Evolutionary conservation across 2,888 invertebrate species (phyloP).

Genomic region (Athalia cordata): DNA sequence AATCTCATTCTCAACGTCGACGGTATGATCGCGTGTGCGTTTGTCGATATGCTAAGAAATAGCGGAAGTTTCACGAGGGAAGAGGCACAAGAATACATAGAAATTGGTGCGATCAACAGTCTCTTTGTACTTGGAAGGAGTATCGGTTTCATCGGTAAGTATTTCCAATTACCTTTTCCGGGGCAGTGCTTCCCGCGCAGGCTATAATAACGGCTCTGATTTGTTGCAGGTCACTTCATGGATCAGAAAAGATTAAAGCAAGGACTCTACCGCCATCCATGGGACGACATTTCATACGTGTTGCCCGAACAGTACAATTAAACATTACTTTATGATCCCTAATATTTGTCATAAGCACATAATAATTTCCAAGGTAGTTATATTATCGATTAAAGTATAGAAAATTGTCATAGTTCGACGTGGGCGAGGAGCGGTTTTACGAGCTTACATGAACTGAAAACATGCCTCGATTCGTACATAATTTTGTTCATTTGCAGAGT

Average conservation of each 20-base stretch:
- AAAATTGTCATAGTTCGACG: slow-evolving; percentile 10
- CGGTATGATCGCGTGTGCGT: slow-evolving; percentile 97
- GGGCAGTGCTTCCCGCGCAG: no score
- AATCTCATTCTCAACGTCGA: slow-evolving; percentile 99
- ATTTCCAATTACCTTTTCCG: neutral
- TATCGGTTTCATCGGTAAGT: slow-evolving; percentile 95
- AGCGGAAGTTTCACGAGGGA: slow-evolving; percentile 97
- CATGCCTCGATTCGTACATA: slow-evolving; percentile 4
- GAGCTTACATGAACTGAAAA: neutral
- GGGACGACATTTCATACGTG: slow-evolving; percentile 98
- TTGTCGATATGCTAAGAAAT: slow-evolving; percentile 96
- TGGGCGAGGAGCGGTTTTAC: no score
- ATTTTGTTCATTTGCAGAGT: slow-evolving; percentile 5
- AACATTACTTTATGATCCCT: slow-evolving; percentile 49
- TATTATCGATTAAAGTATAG: slow-evolving; percentile 1
- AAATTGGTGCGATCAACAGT: slow-evolving; percentile 98
- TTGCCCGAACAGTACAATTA: slow-evolving; percentile 83
- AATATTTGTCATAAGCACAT: no score
- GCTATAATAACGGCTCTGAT: no score
- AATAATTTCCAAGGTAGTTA: neutral
- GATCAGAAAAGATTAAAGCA: slow-evolving; percentile 99
- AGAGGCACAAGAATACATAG: slow-evolving; percentile 97
- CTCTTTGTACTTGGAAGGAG: slow-evolving; percentile 98
- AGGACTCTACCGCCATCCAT: slow-evolving; percentile 98
- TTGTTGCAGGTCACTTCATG: slow-evolving; percentile 88